A percentile compares a stretch with the other conserved stretches of the same genome.
phyloP scores from a whole-genome alignment of 2,888 invertebrate genomes.

The Ochropacha duplaris region DNA sequence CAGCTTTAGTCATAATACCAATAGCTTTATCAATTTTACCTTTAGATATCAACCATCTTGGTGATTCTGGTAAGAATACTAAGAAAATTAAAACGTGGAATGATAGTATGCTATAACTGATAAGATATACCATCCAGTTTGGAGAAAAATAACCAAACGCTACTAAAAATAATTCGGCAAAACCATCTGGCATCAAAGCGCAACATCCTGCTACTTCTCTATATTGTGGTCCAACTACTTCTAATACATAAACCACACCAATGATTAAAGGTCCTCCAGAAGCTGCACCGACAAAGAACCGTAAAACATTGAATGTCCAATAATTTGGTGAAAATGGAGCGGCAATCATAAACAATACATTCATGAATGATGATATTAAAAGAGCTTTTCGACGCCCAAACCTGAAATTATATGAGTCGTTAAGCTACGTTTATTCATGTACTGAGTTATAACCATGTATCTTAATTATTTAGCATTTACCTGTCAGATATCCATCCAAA shows the following conservation, averaged over 20 bases:
- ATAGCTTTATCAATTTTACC: slow-evolving; percentile 43
- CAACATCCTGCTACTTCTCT: slow-evolving; percentile 60
- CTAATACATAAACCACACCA: slow-evolving; percentile 77
- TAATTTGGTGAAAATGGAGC: slow-evolving; percentile 85
- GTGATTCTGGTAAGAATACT: slow-evolving; percentile 50
- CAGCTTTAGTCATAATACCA: slow-evolving; percentile 43
- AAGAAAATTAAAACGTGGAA: slow-evolving; percentile 38
- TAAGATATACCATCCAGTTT: slow-evolving; percentile 48
- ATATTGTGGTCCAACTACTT: slow-evolving; percentile 80
- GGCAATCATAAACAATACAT: slow-evolving; percentile 84
- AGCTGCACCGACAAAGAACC: slow-evolving; percentile 86
- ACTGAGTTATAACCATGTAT: too few relatives aligned
- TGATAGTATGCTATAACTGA: slow-evolving; percentile 36
- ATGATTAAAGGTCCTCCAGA: slow-evolving; percentile 89
- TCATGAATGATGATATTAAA: slow-evolving; percentile 85
- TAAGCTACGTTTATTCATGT: too few relatives aligned
- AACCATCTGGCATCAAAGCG: slow-evolving; percentile 44
- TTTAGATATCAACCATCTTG: slow-evolving; percentile 55
- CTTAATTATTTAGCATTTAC: slow-evolving; percentile 22
- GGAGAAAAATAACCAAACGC: slow-evolving; percentile 48
- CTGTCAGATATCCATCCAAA: slow-evolving; percentile 65
- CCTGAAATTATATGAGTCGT: slow-evolving; percentile 30
- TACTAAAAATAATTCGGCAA: slow-evolving; percentile 46
- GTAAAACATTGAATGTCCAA: slow-evolving; percentile 79
- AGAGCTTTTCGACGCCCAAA: slow-evolving; percentile 81